A percentile compares a stretch with the other conserved stretches of the same genome.
phyloP scores from a whole-genome alignment of 2,113 vertebrate species.

The Eira barbara region DNA sequence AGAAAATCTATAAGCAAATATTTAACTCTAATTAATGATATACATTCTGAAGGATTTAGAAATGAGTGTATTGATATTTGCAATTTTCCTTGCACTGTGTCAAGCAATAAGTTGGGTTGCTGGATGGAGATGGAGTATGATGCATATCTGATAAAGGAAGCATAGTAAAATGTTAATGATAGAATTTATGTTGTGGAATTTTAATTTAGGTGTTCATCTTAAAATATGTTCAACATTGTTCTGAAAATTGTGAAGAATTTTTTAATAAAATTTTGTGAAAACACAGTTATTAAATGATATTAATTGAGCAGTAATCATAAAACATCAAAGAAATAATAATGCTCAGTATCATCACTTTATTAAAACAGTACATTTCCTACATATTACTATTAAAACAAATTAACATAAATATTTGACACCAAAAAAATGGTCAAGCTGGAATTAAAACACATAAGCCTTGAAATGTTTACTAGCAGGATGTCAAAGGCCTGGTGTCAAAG shows the following conservation, averaged over 20 bases:
- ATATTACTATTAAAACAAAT: conserved; percentile 7
- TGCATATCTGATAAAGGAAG: background rate
- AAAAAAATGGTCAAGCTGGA: background rate
- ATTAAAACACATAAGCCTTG: background rate
- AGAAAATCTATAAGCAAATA: background rate
- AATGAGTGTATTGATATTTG: background rate
- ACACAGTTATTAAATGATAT: background rate
- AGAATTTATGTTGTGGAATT: background rate
- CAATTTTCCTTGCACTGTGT: background rate
- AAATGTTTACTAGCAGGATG: background rate
- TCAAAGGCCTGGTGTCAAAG: background rate
- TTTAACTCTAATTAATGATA: background rate
- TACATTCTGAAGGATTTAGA: background rate
- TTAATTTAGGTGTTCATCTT: background rate
- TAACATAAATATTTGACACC: background rate
- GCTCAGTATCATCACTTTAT: background rate
- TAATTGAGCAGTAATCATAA: background rate
- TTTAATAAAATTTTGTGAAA: conserved; percentile 16
- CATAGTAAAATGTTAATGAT: background rate
- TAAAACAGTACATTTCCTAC: background rate
- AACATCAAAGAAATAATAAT: conserved; percentile 10
- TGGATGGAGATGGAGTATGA: background rate
- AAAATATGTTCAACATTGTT: background rate
- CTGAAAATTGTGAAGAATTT: background rate
- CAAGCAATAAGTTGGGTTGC: background rate